Conservation (phyloP, 2,797 vertebrate species). For the Enteromius mattozi region DNA sequence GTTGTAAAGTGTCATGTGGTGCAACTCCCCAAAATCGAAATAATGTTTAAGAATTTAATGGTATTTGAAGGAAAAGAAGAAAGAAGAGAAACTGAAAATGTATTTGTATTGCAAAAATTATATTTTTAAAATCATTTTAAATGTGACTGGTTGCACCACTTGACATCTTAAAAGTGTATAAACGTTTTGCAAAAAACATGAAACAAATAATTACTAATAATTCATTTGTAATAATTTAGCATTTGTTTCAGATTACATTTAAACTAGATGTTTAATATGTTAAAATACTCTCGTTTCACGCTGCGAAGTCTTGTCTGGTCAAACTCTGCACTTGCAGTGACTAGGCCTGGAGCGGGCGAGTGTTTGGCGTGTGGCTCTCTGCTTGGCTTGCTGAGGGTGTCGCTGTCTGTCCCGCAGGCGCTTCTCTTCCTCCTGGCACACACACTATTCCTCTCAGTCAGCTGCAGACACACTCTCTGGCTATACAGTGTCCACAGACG, state of each 20-base stretch:
- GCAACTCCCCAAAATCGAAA: too few relatives aligned
- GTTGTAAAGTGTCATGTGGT: too few relatives aligned
- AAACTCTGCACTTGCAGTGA: conserved; percentile 24
- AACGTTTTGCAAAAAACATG: neutral
- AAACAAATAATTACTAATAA: neutral
- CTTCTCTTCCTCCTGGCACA: conserved; percentile 72
- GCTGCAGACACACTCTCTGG: conserved; percentile 70
- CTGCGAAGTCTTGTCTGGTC: neutral
- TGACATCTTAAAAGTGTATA: neutral
- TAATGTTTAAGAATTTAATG: too few relatives aligned
- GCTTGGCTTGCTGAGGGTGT: conserved; percentile 40
- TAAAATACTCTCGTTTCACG: neutral
- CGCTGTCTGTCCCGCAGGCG: conserved; percentile 67
- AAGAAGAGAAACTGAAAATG: too few relatives aligned
- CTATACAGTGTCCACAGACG: conserved; percentile 65
- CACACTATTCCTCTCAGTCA: conserved; percentile 78
- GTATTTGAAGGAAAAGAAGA: too few relatives aligned
- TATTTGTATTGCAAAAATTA: too few relatives aligned
- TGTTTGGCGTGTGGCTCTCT: neutral
- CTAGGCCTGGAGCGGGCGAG: neutral
- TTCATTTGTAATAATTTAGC: neutral
- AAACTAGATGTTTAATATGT: neutral
- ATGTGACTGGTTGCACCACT: neutral
- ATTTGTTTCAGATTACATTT: neutral
- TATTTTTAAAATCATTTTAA: too few relatives aligned